Evolutionary conservation across 2,888 invertebrate species (phyloP).

Genomic region (Nephrotoma appendiculata): DNA sequence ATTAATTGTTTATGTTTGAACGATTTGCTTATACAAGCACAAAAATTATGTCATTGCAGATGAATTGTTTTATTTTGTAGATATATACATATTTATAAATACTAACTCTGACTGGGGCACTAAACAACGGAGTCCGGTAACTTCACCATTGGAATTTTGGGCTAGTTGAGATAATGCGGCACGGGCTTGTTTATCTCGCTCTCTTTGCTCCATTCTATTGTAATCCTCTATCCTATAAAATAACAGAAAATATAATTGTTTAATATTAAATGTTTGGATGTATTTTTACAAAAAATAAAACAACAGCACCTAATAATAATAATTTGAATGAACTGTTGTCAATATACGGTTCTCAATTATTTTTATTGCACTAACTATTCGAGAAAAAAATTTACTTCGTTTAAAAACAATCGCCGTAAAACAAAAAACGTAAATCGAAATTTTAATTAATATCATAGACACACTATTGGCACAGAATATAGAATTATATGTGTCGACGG

Average conservation of each 20-base stretch:
- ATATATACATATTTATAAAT: neutral
- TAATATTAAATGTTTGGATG: neutral
- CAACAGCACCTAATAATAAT: too few relatives aligned
- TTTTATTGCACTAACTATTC: too few relatives aligned
- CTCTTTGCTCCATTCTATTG: constrained; percentile 28
- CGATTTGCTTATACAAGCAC: neutral
- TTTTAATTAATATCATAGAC: too few relatives aligned
- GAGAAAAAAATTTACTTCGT: too few relatives aligned
- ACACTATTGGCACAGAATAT: too few relatives aligned
- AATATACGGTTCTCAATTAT: too few relatives aligned
- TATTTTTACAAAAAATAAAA: too few relatives aligned
- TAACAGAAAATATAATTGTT: neutral
- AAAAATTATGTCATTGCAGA: neutral
- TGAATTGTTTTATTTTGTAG: neutral
- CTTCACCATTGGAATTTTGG: constrained; percentile 26
- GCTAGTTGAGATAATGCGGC: constrained; percentile 21
- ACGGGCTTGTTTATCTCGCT: constrained; percentile 30
- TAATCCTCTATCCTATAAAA: constrained; percentile 17
- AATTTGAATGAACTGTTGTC: too few relatives aligned
- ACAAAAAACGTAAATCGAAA: too few relatives aligned
- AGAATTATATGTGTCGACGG: too few relatives aligned
- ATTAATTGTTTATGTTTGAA: neutral
- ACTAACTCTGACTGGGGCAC: constrained; percentile 27
- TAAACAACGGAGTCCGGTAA: constrained; percentile 21
- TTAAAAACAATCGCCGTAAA: too few relatives aligned